Base-by-base conservation (phyloP, 2,888 invertebrate genomes). In the Opisthograptis luteolata region DNA sequence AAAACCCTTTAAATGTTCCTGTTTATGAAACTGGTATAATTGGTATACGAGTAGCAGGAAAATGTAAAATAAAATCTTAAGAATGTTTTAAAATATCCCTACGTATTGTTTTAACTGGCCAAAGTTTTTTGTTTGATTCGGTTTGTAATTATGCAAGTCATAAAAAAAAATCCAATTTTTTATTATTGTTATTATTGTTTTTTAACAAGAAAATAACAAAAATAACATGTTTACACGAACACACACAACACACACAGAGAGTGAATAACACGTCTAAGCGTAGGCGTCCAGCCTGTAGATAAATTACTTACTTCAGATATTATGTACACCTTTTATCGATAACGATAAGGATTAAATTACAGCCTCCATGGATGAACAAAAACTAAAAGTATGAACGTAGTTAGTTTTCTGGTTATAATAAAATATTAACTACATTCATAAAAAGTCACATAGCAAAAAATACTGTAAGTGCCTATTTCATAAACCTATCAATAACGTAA, bases 291-390 rank as follows among this genome's bases (percentile, higher is more conserved):
- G n/a, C n/a, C 14, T 41, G 20, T 43, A 53, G n/a, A 46, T 58
- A 58, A 53, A 53, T 54, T 41, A 43, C 25, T 28, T 15, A 13
- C 19, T 27, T 37, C 25, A 20, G 20, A 27, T 24, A 52, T 28
- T 24, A 52, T 28, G 20, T 14, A 44, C 35, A 47, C 31, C 20
- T 3, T 24, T 28, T 14, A 7, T 25, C 17, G 37, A 39, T 39
- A 30, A 45, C 22, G 47, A 52, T 55, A 52, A 54, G 41, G 51
- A 54, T 50, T 45, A 47, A 56, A 58, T 56, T 55, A 58, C 32
- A 52, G 43, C 31, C 48, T 55, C 22, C 37, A 45, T 15, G 25
- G 27, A 27, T 27, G 15, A 15, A 27, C 7, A 24, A 36, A 25
- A 36, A 22, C n/a, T n/a, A 13, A 36, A 15, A 31, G 3, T 14